Percentiles rank a stretch among this genome's conserved stretches.
phyloP scores from a whole-genome alignment of 2,113 vertebrate species.

The Xenopus borealis region DNA sequence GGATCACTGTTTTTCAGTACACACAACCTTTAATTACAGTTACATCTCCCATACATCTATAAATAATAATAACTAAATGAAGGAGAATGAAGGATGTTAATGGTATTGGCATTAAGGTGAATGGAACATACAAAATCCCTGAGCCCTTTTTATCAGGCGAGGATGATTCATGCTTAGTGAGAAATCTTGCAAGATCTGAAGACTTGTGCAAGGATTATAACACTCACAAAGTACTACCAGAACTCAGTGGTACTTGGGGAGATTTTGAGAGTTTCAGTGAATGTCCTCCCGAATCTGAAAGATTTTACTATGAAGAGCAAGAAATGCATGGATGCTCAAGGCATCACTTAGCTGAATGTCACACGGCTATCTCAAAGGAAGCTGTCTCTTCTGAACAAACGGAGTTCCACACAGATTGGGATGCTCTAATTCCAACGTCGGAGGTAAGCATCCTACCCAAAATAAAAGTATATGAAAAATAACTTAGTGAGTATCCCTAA shows the following conservation, averaged over 20 bases:
- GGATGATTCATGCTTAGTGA: background rate
- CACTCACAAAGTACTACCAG: background rate
- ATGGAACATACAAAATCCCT: background rate
- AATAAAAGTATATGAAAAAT: background rate
- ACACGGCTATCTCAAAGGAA: background rate
- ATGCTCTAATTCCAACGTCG: conserved; percentile 1
- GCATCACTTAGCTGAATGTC: background rate
- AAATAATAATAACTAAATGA: conserved; percentile 7
- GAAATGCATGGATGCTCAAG: background rate
- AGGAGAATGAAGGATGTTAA: conserved; percentile 18
- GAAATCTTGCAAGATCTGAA: background rate
- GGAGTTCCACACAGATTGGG: background rate
- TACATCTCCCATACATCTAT: too few species aligned
- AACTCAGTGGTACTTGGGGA: conserved; percentile 12
- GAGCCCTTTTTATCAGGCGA: background rate
- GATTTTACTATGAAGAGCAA: conserved; percentile 8
- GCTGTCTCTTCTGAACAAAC: background rate
- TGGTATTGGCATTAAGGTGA: too few species aligned
- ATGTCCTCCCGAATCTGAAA: conserved; percentile 17
- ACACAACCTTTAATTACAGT: too few species aligned
- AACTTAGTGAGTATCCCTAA: too few species aligned
- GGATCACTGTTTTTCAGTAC: background rate
- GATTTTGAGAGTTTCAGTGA: conserved; percentile 39
- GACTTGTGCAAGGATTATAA: background rate
- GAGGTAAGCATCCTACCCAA: conserved; percentile 1